A percentile compares a stretch with the other conserved stretches of the same genome.
These are phyloP conservation scores for Chloroclysta siterata DNA, from an alignment of 2,888 invertebrate genomes.

Conservation along the genomic window DNA sequence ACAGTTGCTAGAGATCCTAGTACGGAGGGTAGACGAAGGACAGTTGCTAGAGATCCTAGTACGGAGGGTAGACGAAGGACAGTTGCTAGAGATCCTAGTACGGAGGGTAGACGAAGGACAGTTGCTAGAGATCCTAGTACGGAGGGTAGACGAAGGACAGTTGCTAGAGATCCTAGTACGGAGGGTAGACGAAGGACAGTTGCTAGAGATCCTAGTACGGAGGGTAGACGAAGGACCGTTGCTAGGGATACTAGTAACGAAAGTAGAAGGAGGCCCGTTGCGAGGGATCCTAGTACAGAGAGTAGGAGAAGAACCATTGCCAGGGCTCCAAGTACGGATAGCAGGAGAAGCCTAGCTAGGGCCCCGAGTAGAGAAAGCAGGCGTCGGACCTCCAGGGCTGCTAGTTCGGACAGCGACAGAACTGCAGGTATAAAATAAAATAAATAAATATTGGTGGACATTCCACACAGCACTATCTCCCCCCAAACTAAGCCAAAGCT, in stretches of 20 bases:
- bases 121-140: constrained; percentile 13
- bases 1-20: constrained; percentile 26
- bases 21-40: no score
- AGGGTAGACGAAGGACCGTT: constrained; percentile 36
- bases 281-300: not conserved
- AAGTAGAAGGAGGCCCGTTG: constrained; percentile 25
- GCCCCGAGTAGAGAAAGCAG: not conserved
- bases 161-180: constrained; percentile 12
- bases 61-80: constrained; percentile 23
- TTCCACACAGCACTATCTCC: no score
- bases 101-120: constrained; percentile 19
- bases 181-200: not conserved
- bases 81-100: constrained; percentile 4
- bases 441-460: no score
- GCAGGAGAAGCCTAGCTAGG: constrained; percentile 42
- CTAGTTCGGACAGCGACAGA: constrained; percentile 46
- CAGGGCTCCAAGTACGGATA: constrained; percentile 35
- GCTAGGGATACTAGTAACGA: constrained; percentile 26
- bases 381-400: constrained; percentile 6
- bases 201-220: constrained; percentile 11
- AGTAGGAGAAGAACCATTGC: constrained; percentile 22
- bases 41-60: not conserved
- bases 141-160: constrained; percentile 36
- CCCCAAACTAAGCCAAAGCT: no score
- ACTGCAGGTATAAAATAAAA: constrained; percentile 45